Evolutionary conservation across 1,140 invertebrate species (phyloP).

Genomic region (Octopus sinensis): DNA sequence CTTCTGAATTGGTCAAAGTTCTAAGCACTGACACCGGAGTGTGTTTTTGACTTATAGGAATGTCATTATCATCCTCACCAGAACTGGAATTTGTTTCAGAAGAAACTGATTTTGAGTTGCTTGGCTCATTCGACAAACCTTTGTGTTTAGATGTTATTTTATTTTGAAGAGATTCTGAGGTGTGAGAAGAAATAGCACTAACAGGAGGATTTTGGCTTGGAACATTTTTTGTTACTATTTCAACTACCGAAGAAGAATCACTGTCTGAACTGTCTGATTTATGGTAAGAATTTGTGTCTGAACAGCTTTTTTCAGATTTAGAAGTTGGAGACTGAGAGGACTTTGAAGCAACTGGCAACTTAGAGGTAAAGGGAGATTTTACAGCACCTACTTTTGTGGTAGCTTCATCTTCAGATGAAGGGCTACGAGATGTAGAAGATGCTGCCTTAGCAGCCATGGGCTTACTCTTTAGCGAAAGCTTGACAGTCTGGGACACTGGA

Average conservation of each 20-base stretch:
- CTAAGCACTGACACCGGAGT: no score
- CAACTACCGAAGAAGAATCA: slow-evolving; percentile 27
- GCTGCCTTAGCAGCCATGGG: slow-evolving; percentile 9
- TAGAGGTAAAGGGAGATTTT: not conserved
- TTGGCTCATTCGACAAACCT: no score
- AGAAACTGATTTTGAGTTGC: no score
- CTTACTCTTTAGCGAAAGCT: no score
- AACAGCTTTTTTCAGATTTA: slow-evolving; percentile 18
- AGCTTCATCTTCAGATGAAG: not conserved
- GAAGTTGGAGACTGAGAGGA: slow-evolving; percentile 24
- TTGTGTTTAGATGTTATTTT: no score
- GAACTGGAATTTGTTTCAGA: no score
- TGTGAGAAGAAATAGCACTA: not conserved
- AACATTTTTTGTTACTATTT: slow-evolving; percentile 18
- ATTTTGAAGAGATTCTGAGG: no score
- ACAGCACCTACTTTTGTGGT: not conserved
- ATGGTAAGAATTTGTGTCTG: slow-evolving; percentile 12
- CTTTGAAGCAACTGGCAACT: not conserved
- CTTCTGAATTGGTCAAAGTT: no score
- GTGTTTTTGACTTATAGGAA: no score
- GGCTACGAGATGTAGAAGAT: not conserved
- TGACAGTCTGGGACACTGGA: not conserved
- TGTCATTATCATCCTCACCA: no score
- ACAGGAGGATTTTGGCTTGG: not conserved
- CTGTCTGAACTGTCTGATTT: slow-evolving; percentile 25